phyloP scores from a whole-genome alignment of 2,797 vertebrate species.

The Enteromius trimaculatus region DNA sequence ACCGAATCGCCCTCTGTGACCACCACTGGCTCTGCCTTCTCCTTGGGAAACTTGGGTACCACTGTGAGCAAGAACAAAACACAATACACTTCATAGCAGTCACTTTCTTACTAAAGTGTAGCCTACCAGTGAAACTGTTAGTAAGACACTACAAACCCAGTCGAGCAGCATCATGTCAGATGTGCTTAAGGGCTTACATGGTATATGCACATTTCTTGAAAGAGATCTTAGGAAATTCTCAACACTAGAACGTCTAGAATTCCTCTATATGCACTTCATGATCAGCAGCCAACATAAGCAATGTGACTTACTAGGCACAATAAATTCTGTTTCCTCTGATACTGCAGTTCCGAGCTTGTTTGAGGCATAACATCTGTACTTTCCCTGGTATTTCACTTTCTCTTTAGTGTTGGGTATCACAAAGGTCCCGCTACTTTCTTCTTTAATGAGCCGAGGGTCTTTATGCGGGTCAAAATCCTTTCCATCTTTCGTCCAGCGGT shows the following conservation, averaged over 20 bases:
- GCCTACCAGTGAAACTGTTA: neutral
- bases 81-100: neutral
- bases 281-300: neutral
- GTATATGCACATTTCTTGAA: slow-evolving; percentile 19
- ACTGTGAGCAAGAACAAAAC: slow-evolving; percentile 59
- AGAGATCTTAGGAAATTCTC: neutral
- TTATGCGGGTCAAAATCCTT: slow-evolving; percentile 76
- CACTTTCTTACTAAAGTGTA: neutral
- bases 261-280: neutral
- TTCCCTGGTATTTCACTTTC: slow-evolving; percentile 82
- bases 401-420: slow-evolving; percentile 80
- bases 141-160: neutral
- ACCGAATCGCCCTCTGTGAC: slow-evolving; percentile 87
- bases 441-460: slow-evolving; percentile 69
- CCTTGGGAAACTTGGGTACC: slow-evolving; percentile 91
- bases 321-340: slow-evolving; percentile 87
- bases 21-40: slow-evolving; percentile 78
- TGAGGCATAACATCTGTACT: slow-evolving; percentile 88
- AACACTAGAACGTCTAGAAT: neutral
- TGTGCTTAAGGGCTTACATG: neutral
- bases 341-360: slow-evolving; percentile 89
- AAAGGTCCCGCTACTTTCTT: slow-evolving; percentile 81
- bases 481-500: slow-evolving; percentile 90
- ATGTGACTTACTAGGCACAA: slow-evolving; percentile 83
- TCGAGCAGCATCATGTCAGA: neutral